Evolutionary conservation across 2,888 invertebrate genomes (phyloP), one percentile per base, ranked within the genome.

Genomic region (Drosophila pseudotalamancana): DNA sequence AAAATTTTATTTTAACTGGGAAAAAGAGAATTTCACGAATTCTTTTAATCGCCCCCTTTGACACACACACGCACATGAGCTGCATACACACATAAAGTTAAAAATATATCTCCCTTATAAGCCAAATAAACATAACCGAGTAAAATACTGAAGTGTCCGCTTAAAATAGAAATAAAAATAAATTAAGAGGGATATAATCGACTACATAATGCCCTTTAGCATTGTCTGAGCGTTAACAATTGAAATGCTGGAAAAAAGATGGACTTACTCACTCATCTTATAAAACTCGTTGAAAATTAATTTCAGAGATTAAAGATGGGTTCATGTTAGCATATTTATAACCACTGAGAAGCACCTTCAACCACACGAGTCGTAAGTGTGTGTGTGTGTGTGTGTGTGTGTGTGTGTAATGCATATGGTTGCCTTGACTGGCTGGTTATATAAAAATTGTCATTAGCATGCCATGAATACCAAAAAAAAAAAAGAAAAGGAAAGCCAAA

Each of bases 361-460:
- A 21, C 46, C 51, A 56, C 50, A 39, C 55, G 29, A 56, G 48
- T 48, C 35, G 14, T 23, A 16, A 54, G 39, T 27, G 16, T 6
- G 6, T 43, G 9, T 9, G 29, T 16, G 21, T 4, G 16, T 25
- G 25, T 11, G 42, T 42, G 40, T 2, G 42, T 42, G 42, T 11
- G n/a, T n/a, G n/a, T n/a, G n/a, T n/a, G 29, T 3, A n/a, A 2
- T 21, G 46, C 23, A 27, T 40, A 45, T 18, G 51, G 46, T 27
- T 56, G 27, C 11, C 16, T n/a, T n/a, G 18, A 1, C 21, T 45
- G 25, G 18, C 14, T 12, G 50, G 50, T 14, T 25, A 21, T 45
- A 27, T n/a, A 60, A 60, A 68, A 46, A 31, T 8, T 23, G 43
- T 46, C 40, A 68, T 67, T 68, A 50, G 43, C 59, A 59, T 67